Conservation (phyloP, 2,113 vertebrate species). For the Carlito syrichta region DNA sequence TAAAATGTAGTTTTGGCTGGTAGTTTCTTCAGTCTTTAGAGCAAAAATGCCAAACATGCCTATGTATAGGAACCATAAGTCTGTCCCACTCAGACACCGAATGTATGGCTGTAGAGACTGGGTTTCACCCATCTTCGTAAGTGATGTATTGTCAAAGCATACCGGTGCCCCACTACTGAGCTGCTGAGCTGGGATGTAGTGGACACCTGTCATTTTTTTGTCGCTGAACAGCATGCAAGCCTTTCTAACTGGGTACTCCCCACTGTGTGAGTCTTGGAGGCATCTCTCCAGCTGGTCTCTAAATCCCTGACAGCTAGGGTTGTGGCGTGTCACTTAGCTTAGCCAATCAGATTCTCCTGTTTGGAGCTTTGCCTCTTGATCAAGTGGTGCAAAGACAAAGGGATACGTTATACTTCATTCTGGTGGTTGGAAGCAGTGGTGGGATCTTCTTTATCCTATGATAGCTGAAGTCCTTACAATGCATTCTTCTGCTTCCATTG, state of each 20-base stretch:
- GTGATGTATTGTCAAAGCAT: background rate
- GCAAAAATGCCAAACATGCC: slow-evolving; percentile 5
- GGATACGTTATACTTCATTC: background rate
- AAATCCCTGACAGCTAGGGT: background rate
- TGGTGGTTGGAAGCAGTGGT: background rate
- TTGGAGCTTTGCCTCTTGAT: background rate
- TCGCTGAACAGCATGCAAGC: background rate
- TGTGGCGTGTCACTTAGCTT: background rate
- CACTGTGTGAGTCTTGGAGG: background rate
- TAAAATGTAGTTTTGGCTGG: background rate
- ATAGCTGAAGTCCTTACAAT: background rate
- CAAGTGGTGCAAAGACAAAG: background rate
- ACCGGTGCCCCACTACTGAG: too few relatives aligned
- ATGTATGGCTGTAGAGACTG: background rate
- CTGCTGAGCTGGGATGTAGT: background rate
- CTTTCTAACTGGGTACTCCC: background rate
- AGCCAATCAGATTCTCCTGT: background rate
- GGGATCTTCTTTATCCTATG: background rate
- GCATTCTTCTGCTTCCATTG: background rate
- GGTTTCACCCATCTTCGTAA: background rate
- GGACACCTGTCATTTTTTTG: background rate
- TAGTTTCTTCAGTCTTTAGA: background rate
- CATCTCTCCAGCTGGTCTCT: background rate
- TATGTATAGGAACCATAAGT: background rate
- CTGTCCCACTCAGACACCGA: background rate